phyloP scores from a whole-genome alignment of 2,888 invertebrate species.

The Drosophila aldrichi region DNA sequence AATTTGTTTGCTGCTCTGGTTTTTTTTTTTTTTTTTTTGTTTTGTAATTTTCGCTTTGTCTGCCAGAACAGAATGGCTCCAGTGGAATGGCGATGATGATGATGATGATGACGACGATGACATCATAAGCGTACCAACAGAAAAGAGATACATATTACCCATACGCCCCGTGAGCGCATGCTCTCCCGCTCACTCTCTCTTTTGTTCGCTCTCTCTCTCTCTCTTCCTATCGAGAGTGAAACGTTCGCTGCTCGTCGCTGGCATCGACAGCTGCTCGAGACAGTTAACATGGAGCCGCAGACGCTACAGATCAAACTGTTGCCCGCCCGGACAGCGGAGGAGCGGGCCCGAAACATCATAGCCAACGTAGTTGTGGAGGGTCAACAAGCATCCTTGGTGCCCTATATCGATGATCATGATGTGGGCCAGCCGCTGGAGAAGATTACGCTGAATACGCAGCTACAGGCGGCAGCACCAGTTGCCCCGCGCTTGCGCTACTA shows the following conservation, averaged over 20 bases:
- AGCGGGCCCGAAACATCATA: conserved; percentile 77
- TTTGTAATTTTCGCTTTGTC: conserved; percentile 48
- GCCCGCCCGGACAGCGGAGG: conserved; percentile 75
- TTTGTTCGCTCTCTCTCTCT: not conserved
- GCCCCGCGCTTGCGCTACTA: conserved; percentile 74
- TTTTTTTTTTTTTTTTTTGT: not conserved
- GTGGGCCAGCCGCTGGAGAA: conserved; percentile 40
- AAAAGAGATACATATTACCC: conserved; percentile 19
- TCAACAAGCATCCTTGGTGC: conserved; percentile 57
- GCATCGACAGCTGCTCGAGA: conserved; percentile 5
- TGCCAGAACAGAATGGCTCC: conserved; percentile 37
- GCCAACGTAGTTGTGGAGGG: conserved; percentile 79
- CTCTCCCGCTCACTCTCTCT: not conserved
- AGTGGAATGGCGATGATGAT: conserved; percentile 10
- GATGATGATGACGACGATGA: conserved; percentile 42
- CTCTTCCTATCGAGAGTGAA: not conserved
- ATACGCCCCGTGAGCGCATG: conserved; percentile 33
- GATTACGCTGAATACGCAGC: conserved; percentile 35
- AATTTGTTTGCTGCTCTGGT: conserved; percentile 47
- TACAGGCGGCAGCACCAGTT: conserved; percentile 29
- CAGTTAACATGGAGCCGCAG: conserved; percentile 70
- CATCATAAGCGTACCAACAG: conserved; percentile 48
- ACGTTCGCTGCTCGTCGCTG: conserved; percentile 1
- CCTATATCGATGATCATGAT: conserved; percentile 77
- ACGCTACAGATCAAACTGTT: conserved; percentile 74